phyloP scores from a whole-genome alignment of 2,797 vertebrate genomes.

The Melanotaenia trifasciata region DNA sequence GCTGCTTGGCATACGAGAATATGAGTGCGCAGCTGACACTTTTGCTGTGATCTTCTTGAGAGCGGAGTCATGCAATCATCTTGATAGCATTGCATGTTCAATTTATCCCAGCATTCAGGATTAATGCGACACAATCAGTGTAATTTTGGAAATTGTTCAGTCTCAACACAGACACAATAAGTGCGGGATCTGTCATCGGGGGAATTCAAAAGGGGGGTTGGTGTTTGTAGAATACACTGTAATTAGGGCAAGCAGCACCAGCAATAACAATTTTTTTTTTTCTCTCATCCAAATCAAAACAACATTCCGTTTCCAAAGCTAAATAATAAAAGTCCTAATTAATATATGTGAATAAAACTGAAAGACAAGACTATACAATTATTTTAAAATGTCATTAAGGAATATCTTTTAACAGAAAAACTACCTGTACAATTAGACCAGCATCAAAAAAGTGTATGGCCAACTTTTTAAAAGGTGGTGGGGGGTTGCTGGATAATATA shows the following conservation, averaged over 20 bases:
- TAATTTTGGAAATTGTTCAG: slow-evolving; percentile 59
- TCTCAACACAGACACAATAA: slow-evolving; percentile 59
- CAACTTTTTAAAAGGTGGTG: slow-evolving; percentile 15
- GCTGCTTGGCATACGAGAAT: not conserved
- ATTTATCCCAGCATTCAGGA: slow-evolving; percentile 56
- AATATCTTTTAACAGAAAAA: not conserved
- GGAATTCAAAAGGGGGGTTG: slow-evolving; percentile 51
- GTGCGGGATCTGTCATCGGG: slow-evolving; percentile 43
- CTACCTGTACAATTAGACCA: slow-evolving; percentile 25
- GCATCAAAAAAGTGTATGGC: not conserved
- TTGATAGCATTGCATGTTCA: slow-evolving; percentile 59
- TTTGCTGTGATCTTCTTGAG: slow-evolving; percentile 35
- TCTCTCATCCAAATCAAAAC: slow-evolving; percentile 43
- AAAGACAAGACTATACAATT: slow-evolving; percentile 20
- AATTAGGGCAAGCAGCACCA: slow-evolving; percentile 65
- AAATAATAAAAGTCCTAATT: slow-evolving; percentile 51
- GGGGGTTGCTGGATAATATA: slow-evolving; percentile 17
- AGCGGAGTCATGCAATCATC: slow-evolving; percentile 66
- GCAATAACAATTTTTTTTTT: slow-evolving; percentile 43
- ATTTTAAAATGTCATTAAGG: slow-evolving; percentile 13
- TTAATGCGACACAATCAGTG: slow-evolving; percentile 65
- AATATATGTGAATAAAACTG: slow-evolving; percentile 38
- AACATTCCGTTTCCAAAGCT: slow-evolving; percentile 42
- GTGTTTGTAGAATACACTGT: slow-evolving; percentile 64
- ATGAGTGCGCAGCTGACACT: slow-evolving; percentile 46